Base-by-base conservation (phyloP, 1,140 invertebrate species). In the Diachasmimorpha longicaudata region DNA sequence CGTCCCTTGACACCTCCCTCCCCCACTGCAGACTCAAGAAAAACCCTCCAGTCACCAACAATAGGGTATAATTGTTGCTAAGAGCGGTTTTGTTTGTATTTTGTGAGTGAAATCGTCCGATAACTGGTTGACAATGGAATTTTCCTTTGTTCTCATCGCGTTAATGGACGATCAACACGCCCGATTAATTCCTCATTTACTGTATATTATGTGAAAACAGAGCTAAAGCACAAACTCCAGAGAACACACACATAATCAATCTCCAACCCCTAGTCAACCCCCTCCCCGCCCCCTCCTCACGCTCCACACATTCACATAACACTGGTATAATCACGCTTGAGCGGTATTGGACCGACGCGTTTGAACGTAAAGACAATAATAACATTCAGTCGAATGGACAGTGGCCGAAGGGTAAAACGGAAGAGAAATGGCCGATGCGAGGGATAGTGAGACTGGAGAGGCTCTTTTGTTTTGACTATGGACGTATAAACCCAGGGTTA, bases 311-410 rank as follows among this genome's bases (percentile, higher is more conserved):
- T 31, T 9, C 8, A 31, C 23, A 63, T 25, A 63, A 63, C 58
- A 44, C 31, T 37, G 31, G 39, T 44, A 52, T 37, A 48, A 23
- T 72, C 70, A 72, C 70, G 48, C 46, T 72, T 39, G 44, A 58
- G 16, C 25, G 70, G 8, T 55, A 44, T 16, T 73, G 52, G 31
- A 39, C 52, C n/a, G 31, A 23, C 46, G 71, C 71, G 71, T 78
- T 76, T 75, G 44, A 55, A 77, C 78, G 46, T 70, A 79, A 78
- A 79, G 77, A 79, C 72, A 77, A 78, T 78, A 78, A 79, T 74
- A 79, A 80, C 76, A 70, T 79, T 75, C 70, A 67, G 66, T 71
- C 55, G 52, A 44, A 73, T 55, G 31, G 71, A 73, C n/a, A 39
- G 66, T 68, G n/a, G 25, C 36, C 25, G 66, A 37, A 68, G 66